phyloP scores from a whole-genome alignment of 2,888 invertebrate species.

The Lycaena phlaeas region DNA sequence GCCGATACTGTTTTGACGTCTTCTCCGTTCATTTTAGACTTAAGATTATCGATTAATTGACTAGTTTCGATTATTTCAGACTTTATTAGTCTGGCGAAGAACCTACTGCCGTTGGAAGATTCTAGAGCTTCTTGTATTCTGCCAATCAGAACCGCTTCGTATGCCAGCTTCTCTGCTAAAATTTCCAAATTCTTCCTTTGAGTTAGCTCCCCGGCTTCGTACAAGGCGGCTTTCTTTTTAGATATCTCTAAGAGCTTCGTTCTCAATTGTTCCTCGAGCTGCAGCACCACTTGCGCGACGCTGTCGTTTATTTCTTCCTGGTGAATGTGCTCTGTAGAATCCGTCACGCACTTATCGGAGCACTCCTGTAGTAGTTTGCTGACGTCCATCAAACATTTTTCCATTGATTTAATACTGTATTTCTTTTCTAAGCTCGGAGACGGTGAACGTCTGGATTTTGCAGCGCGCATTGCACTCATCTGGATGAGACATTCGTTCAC shows the following conservation, averaged over 20 bases:
- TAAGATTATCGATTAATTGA: slow-evolving; percentile 81
- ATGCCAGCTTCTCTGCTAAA: slow-evolving; percentile 85
- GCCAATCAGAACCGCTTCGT: slow-evolving; percentile 82
- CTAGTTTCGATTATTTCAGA: slow-evolving; percentile 84
- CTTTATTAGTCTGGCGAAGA: slow-evolving; percentile 75
- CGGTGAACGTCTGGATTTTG: slow-evolving; percentile 75
- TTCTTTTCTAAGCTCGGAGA: slow-evolving; percentile 78
- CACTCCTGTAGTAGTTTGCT: slow-evolving; percentile 74
- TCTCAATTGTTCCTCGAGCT: slow-evolving; percentile 78
- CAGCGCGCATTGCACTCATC: slow-evolving; percentile 75
- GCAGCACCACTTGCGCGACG: slow-evolving; percentile 74
- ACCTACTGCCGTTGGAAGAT: slow-evolving; percentile 68
- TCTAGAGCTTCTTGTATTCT: slow-evolving; percentile 79
- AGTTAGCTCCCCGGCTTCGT: slow-evolving; percentile 79
- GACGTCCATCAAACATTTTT: slow-evolving; percentile 76
- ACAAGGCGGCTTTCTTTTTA: slow-evolving; percentile 76
- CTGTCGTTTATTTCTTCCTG: slow-evolving; percentile 55
- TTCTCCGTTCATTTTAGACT: slow-evolving; percentile 76
- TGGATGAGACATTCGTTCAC: slow-evolving; percentile 79
- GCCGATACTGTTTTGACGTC: slow-evolving; percentile 48
- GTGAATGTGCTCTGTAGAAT: slow-evolving; percentile 42
- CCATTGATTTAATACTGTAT: slow-evolving; percentile 75
- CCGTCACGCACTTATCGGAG: slow-evolving; percentile 73
- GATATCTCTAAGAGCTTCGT: slow-evolving; percentile 80
- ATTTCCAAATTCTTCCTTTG: slow-evolving; percentile 78